Percentiles rank a stretch among this genome's conserved stretches.
Conservation (phyloP, 2,797 vertebrate genomes). For the Myotis vivesi region DNA sequence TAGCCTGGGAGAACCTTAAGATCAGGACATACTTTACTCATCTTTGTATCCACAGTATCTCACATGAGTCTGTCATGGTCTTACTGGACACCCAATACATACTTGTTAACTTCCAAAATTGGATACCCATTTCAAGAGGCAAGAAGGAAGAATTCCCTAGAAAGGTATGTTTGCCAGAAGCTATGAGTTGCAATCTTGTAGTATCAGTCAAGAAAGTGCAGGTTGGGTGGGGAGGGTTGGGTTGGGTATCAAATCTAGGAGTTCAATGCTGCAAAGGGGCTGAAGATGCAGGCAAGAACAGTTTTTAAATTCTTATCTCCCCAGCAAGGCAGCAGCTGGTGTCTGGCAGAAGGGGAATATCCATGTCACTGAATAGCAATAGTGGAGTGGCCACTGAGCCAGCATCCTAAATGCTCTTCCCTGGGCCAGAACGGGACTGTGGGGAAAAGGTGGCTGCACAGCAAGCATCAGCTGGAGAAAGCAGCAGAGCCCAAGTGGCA, state of each 20-base stretch:
- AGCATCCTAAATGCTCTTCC: slow-evolving; percentile 43
- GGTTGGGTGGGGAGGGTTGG: not conserved
- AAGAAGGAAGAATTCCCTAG: not conserved
- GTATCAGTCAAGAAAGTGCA: not conserved
- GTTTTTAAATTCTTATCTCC: slow-evolving; percentile 58
- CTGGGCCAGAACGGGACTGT: slow-evolving; percentile 20
- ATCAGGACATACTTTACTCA: not conserved
- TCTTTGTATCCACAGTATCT: not conserved
- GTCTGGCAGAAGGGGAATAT: slow-evolving; percentile 62
- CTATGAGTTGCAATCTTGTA: not conserved
- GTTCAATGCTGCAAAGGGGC: not conserved
- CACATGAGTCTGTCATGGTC: not conserved
- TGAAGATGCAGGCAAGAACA: slow-evolving; percentile 33
- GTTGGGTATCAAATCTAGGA: not conserved
- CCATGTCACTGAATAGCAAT: slow-evolving; percentile 41
- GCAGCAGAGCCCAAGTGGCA: slow-evolving; percentile 18
- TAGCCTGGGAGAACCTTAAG: not conserved
- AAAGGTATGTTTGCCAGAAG: not conserved
- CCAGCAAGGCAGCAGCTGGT: slow-evolving; percentile 65
- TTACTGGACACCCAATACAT: not conserved
- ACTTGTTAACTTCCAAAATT: slow-evolving; percentile 6
- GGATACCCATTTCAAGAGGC: not conserved
- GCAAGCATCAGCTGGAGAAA: slow-evolving; percentile 36
- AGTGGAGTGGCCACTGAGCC: slow-evolving; percentile 20
- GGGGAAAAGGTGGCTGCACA: slow-evolving; percentile 21